Percentiles rank a stretch among this genome's conserved stretches.
phyloP scores from a whole-genome alignment of 2,797 vertebrate species.

The Crypturellus tataupa region DNA sequence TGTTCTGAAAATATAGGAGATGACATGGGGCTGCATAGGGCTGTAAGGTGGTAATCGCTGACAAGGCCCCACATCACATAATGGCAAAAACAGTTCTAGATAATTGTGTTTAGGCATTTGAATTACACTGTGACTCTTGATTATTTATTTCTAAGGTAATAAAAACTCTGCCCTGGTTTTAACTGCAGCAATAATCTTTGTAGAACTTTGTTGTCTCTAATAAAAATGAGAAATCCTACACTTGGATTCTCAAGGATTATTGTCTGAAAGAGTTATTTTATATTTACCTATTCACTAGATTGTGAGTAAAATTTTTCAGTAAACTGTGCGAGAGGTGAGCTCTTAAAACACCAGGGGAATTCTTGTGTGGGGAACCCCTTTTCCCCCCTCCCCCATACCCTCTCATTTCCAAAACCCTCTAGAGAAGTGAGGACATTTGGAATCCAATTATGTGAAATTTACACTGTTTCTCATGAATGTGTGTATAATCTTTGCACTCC shows the following conservation, averaged over 20 bases:
- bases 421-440: not conserved
- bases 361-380: not conserved
- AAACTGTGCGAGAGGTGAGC: not conserved
- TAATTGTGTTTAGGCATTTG: not conserved
- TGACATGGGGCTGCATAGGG: not conserved
- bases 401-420: no score
- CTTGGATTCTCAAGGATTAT: not conserved
- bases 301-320: not conserved
- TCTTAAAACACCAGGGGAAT: not conserved
- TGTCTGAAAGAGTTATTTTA: not conserved
- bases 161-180: not conserved
- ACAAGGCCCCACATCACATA: not conserved
- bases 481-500: not conserved
- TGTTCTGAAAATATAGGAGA: not conserved
- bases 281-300: not conserved
- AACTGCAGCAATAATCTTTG: not conserved
- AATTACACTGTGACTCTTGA: not conserved
- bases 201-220: not conserved
- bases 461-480: not conserved
- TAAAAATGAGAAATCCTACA: not conserved
- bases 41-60: not conserved
- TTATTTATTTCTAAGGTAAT: not conserved
- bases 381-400: no score
- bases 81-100: not conserved
- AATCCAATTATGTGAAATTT: not conserved